These are phyloP conservation scores for Artemisiospiza belli DNA, from an alignment of 2,113 vertebrate species.

Conservation along the genomic window DNA sequence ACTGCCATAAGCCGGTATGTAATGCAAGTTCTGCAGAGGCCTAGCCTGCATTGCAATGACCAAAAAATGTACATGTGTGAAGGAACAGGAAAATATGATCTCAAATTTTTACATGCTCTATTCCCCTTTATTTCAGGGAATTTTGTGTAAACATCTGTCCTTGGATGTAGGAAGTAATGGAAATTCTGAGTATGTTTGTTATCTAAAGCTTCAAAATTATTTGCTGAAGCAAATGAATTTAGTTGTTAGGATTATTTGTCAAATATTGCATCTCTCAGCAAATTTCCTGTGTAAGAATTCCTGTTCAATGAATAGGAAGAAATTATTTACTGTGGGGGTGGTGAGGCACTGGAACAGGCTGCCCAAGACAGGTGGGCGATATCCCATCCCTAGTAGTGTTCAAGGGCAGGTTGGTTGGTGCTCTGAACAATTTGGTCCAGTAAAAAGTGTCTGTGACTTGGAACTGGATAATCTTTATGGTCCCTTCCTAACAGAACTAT, in stretches of 20 bases:
- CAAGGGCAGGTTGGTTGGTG: not conserved
- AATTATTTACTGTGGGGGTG: not conserved
- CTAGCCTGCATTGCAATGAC: fast-evolving
- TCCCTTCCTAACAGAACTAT: not conserved
- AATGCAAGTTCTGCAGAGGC: not conserved
- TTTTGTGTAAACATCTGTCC: not conserved
- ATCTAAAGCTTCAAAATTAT: not conserved
- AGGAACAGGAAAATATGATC: not conserved
- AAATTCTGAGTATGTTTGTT: not conserved
- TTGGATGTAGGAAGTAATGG: not conserved
- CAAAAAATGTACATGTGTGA: not conserved
- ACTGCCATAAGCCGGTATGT: not conserved
- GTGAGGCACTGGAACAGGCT: not conserved
- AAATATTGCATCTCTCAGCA: not conserved
- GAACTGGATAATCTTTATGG: not conserved
- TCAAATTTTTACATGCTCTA: not conserved
- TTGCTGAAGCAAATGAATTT: not conserved
- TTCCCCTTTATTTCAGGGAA: not conserved
- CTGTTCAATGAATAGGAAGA: not conserved
- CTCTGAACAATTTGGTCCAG: not conserved
- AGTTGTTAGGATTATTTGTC: not conserved
- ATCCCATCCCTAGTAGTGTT: not conserved
- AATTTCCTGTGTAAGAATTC: not conserved
- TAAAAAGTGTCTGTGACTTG: not conserved
- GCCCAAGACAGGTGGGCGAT: not conserved